Evolutionary conservation across 2,888 invertebrate genomes (phyloP), one percentile per base, ranked within the genome.

Genomic region (Drosophila colorata): DNA sequence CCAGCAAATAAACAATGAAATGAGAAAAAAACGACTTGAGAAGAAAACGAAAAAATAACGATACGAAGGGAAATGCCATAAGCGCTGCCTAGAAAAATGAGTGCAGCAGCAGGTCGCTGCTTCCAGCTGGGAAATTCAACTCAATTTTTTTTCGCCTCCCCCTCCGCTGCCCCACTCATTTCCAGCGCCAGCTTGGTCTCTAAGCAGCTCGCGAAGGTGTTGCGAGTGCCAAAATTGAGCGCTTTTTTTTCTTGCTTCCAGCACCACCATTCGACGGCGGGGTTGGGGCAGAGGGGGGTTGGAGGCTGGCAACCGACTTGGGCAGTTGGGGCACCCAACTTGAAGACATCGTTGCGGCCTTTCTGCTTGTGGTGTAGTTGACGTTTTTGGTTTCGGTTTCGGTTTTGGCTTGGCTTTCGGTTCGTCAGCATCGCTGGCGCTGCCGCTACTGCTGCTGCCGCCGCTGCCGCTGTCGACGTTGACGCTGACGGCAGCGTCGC

Each of bases 321-420:
- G 40, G 35, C 35, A 14, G 72, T 64, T 55, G 66, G 53, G 64
- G 46, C 8, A 60, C 63, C 81, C 81, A 79, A 79, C 77, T 87
- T 84, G 83, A 87, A 83, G 87, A 86, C 84, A 80, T 84, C 87
- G 87, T 87, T 84, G 85, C 85, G 87, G 83, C 87, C 84, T 84
- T 87, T 81, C 78, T 87, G 81, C 87, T 87, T 85, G 84, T 85
- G 84, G 87, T 87, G 84, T 85, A 87, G 84, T 85, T 85, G 84
- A 85, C 84, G 88, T 84, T 88, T 86, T 87, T 75, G 74, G 74
- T 75, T 75, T 78, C 86, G 86, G 81, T 80, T 80, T 80, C 75
- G 87, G 86, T 85, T 82, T 80, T 80, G 73, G 71, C 59, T 78
- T 80, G 73, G 84, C 74, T 80, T 72, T 69, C 69, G 72, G 63